Conservation (phyloP, 2,113 vertebrate genomes). For the Emberiza fucata region DNA sequence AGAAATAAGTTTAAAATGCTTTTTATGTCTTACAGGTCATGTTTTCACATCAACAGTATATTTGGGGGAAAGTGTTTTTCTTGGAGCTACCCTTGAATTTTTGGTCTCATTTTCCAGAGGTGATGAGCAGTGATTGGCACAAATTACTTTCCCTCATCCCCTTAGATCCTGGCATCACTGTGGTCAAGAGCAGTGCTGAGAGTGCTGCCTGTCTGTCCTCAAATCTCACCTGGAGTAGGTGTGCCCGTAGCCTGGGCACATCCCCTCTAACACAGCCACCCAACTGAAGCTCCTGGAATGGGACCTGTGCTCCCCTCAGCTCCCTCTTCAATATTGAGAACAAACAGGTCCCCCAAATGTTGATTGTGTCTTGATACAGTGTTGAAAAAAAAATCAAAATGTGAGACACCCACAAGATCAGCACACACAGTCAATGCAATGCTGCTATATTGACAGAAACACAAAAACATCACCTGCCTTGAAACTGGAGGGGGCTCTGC, state of each 20-base stretch:
- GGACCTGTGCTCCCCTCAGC: neutral
- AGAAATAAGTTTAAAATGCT: neutral
- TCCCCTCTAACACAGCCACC: neutral
- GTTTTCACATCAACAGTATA: neutral
- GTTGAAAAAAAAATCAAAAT: neutral
- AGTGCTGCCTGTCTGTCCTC: neutral
- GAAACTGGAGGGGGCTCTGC: constrained; percentile 59
- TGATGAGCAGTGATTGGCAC: neutral
- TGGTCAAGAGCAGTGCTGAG: neutral
- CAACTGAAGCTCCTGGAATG: neutral
- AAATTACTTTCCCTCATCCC: neutral
- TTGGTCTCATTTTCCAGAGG: neutral
- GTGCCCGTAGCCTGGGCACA: neutral
- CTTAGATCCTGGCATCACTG: neutral
- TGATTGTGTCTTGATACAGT: neutral
- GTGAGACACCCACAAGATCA: neutral
- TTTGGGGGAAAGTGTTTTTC: neutral
- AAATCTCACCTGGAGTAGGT: neutral
- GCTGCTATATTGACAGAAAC: neutral
- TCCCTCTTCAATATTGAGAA: neutral
- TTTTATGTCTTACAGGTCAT: neutral
- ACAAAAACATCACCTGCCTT: constrained; percentile 22
- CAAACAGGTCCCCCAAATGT: neutral
- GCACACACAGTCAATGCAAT: neutral
- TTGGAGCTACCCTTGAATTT: neutral